Conservation (phyloP, 2,797 vertebrate species). For the Iguana delicatissima region DNA sequence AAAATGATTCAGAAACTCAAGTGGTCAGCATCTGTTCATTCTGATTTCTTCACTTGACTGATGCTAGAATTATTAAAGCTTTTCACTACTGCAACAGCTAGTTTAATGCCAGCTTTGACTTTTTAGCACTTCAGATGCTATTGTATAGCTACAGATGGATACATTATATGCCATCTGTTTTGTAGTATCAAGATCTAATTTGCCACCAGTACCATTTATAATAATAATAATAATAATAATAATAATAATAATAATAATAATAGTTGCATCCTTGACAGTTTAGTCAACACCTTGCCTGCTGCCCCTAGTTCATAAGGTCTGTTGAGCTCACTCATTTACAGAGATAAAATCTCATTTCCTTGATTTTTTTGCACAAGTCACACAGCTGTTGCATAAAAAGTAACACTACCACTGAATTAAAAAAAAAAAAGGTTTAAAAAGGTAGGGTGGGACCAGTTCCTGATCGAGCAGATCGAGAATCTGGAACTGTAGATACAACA, state of each 20-base stretch:
- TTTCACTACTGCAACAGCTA: conserved; percentile 74
- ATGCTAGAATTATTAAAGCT: conserved; percentile 72
- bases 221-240: neutral
- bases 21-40: conserved; percentile 71
- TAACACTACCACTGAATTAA: neutral
- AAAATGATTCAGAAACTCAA: conserved; percentile 64
- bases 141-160: conserved; percentile 46
- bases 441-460: neutral
- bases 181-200: neutral
- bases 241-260: too few relatives aligned
- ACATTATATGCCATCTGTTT: conserved; percentile 40
- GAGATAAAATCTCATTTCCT: neutral
- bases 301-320: neutral
- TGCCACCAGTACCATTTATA: neutral
- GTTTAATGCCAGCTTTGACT: conserved; percentile 53
- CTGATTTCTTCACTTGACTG: conserved; percentile 71
- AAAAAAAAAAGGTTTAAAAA: neutral
- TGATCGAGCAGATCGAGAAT: neutral
- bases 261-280: neutral
- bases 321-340: neutral
- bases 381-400: neutral
- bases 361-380: neutral
- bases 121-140: neutral
- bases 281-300: neutral
- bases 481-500: neutral